Conservation (phyloP, 2,113 vertebrate genomes). For the Noctilio leporinus region DNA sequence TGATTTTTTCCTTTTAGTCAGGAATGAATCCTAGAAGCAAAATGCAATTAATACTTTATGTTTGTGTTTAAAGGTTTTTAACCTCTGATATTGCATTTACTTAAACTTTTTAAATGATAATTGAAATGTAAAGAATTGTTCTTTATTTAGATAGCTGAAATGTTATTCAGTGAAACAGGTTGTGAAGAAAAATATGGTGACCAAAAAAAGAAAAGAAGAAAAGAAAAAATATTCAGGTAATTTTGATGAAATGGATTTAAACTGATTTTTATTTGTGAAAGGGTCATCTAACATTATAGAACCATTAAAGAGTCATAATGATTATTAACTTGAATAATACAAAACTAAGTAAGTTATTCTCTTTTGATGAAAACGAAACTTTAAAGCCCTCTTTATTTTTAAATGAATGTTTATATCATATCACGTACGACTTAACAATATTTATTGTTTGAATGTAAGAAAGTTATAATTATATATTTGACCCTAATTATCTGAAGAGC, state of each 20-base stretch:
- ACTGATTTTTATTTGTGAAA: not conserved
- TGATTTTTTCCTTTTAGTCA: not conserved
- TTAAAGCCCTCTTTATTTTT: not conserved
- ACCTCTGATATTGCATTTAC: not conserved
- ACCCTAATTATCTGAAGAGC: not conserved
- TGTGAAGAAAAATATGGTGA: conserved; percentile 75
- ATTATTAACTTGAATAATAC: not conserved
- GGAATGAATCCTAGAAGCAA: conserved; percentile 26
- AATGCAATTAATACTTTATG: not conserved
- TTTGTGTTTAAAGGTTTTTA: not conserved
- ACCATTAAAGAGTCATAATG: not conserved
- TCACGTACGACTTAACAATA: not conserved
- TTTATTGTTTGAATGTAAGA: not conserved
- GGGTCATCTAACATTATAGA: not conserved
- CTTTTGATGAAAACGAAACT: not conserved
- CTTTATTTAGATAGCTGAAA: conserved; percentile 89
- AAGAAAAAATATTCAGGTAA: conserved; percentile 44
- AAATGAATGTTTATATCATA: not conserved
- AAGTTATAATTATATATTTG: not conserved
- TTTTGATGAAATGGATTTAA: not conserved
- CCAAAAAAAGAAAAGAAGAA: conserved; percentile 51
- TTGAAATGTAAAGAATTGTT: not conserved
- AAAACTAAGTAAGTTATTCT: not conserved
- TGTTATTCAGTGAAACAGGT: conserved; percentile 84
- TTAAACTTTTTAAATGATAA: not conserved